Evolutionary conservation across 2,797 vertebrate species (phyloP).

Genomic region (Lepus townsendii): DNA sequence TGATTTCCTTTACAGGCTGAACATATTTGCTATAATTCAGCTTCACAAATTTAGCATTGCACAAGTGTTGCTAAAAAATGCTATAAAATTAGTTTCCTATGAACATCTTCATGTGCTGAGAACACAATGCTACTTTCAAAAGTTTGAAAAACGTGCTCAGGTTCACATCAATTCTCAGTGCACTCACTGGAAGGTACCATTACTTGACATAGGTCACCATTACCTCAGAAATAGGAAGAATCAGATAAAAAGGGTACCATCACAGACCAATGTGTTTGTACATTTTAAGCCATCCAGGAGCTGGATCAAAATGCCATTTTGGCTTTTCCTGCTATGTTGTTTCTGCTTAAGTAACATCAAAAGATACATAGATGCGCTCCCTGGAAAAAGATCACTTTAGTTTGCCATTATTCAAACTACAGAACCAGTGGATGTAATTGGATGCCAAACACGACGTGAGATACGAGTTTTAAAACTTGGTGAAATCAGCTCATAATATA

Average conservation of each 20-base stretch:
- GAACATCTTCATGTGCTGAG: slow-evolving; percentile 68
- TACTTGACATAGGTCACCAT: neutral
- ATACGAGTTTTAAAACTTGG: slow-evolving; percentile 71
- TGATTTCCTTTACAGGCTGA: slow-evolving; percentile 40
- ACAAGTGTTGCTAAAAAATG: slow-evolving; percentile 27
- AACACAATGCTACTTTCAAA: slow-evolving; percentile 62
- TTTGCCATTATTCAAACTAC: slow-evolving; percentile 69
- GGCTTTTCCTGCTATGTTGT: slow-evolving; percentile 32
- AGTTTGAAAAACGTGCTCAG: slow-evolving; percentile 71
- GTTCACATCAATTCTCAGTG: slow-evolving; percentile 56
- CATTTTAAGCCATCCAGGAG: slow-evolving; percentile 44
- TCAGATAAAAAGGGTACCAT: neutral
- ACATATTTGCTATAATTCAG: slow-evolving; percentile 67
- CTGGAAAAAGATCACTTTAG: slow-evolving; percentile 73
- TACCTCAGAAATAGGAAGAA: slow-evolving; percentile 12
- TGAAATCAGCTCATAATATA: slow-evolving; percentile 64
- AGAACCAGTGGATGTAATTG: slow-evolving; percentile 70
- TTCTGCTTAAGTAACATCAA: slow-evolving; percentile 56
- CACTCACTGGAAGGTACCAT: slow-evolving; percentile 51
- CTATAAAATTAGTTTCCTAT: slow-evolving; percentile 69
- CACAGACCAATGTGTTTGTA: slow-evolving; percentile 45
- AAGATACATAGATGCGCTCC: neutral
- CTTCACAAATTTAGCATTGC: slow-evolving; percentile 52
- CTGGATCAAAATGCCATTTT: slow-evolving; percentile 31
- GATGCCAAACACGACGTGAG: slow-evolving; percentile 40